phyloP scores from a whole-genome alignment of 2,113 vertebrate species.

The Indri indri region DNA sequence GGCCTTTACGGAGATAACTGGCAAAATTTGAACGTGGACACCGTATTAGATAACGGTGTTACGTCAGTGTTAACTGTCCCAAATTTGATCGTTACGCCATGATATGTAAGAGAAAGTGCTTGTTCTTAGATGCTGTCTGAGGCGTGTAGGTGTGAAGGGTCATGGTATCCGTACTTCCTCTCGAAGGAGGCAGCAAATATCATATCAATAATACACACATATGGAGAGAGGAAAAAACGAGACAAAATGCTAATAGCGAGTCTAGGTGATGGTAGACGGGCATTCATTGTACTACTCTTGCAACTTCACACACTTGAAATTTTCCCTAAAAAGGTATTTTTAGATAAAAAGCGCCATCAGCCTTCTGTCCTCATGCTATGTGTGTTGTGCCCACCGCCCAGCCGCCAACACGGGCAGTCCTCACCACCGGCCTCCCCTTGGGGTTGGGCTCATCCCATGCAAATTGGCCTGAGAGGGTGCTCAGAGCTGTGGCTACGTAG shows the following conservation, averaged over 20 bases:
- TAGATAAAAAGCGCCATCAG: conserved; percentile 80
- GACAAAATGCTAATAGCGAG: neutral
- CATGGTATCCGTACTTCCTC: neutral
- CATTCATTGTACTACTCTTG: neutral
- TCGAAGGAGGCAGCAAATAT: neutral
- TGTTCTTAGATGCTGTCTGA: neutral
- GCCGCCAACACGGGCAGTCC: neutral
- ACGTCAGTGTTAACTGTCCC: neutral
- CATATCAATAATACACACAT: fast-evolving
- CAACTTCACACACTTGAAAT: neutral
- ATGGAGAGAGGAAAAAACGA: neutral
- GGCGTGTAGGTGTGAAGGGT: neutral
- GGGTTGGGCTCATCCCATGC: neutral
- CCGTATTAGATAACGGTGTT: fast-evolving
- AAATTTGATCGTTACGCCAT: neutral
- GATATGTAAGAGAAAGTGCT: no score
- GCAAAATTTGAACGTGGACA: neutral
- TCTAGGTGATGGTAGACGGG: neutral
- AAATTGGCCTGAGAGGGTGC: neutral
- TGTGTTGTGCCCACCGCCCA: neutral
- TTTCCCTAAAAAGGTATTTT: neutral
- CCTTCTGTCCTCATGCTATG: conserved; percentile 72
- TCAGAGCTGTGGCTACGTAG: neutral
- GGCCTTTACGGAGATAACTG: neutral
- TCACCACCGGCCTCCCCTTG: neutral